Evolutionary conservation across 2,888 invertebrate species (phyloP).

Genomic region (Eupithecia vulgata): DNA sequence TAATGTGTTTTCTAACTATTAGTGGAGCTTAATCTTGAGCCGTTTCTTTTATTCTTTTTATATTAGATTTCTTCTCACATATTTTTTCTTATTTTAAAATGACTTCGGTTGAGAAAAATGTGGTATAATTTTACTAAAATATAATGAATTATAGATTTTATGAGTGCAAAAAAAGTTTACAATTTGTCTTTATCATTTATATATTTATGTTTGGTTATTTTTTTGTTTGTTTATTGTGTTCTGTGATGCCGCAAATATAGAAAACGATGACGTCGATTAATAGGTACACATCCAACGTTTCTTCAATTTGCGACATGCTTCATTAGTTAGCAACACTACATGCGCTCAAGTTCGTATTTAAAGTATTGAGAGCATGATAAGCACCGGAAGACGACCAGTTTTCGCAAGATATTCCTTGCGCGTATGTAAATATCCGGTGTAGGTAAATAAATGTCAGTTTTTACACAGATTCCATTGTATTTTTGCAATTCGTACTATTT

Average conservation of each 20-base stretch:
- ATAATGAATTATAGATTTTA: neutral
- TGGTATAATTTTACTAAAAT: neutral
- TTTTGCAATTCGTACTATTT: neutral
- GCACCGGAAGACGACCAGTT: slow-evolving; percentile 63
- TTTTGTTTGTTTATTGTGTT: neutral
- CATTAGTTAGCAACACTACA: slow-evolving; percentile 24
- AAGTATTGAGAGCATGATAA: slow-evolving; percentile 70
- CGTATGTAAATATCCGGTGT: slow-evolving; percentile 48
- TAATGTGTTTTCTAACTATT: neutral
- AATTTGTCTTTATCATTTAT: neutral
- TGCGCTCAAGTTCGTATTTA: slow-evolving; percentile 43
- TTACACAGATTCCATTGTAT: slow-evolving; percentile 14
- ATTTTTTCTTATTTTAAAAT: neutral
- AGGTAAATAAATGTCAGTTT: slow-evolving; percentile 26
- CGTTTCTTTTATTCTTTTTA: neutral
- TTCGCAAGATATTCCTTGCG: slow-evolving; percentile 56
- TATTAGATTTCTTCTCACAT: neutral
- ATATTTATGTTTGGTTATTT: neutral
- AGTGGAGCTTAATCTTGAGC: neutral
- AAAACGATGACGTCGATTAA: neutral
- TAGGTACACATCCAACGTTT: neutral
- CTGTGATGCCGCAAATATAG: neutral
- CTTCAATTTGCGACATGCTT: slow-evolving; percentile 16
- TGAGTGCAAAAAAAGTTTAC: no score
- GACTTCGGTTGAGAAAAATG: neutral